These are phyloP conservation scores for Parochlus steinenii DNA, from an alignment of 2,888 invertebrate genomes.

Conservation along the genomic window DNA sequence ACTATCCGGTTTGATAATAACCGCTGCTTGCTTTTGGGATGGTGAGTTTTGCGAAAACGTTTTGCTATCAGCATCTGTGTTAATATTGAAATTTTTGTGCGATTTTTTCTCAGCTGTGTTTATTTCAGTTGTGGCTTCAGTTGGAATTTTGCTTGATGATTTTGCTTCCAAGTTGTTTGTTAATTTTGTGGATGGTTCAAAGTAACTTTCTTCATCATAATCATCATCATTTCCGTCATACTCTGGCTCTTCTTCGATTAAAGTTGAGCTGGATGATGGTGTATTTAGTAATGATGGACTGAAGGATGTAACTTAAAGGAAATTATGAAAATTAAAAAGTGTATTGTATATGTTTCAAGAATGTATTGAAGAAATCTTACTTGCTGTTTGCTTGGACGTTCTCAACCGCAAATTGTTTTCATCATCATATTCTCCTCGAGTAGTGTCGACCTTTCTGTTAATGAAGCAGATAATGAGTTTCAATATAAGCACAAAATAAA, in stretches of 20 bases:
- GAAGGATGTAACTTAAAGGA: slow-evolving; percentile 6
- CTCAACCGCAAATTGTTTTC: slow-evolving; percentile 12
- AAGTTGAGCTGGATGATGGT: no score
- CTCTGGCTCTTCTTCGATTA: slow-evolving; percentile 24
- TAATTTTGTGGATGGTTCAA: slow-evolving; percentile 26
- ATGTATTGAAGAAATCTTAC: slow-evolving; percentile 1
- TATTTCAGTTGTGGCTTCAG: slow-evolving; percentile 13
- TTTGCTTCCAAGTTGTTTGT: slow-evolving; percentile 20
- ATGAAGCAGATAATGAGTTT: not conserved
- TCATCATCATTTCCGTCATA: slow-evolving; percentile 34
- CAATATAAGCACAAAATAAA: not conserved
- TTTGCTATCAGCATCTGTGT: slow-evolving; percentile 15
- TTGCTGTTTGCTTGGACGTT: slow-evolving; percentile 10
- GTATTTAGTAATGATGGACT: slow-evolving; percentile 8
- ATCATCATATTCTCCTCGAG: slow-evolving; percentile 3
- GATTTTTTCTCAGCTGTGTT: slow-evolving; percentile 8
- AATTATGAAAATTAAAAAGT: no score
- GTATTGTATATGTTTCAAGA: not conserved
- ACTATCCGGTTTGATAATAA: slow-evolving; percentile 19
- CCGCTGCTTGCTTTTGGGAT: slow-evolving; percentile 23
- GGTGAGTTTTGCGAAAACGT: slow-evolving; percentile 23
- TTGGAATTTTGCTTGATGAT: slow-evolving; percentile 18
- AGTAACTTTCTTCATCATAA: slow-evolving; percentile 42
- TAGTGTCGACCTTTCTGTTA: slow-evolving; percentile 7
- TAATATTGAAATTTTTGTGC: slow-evolving; percentile 10